Evolutionary conservation across 2,888 invertebrate genomes (phyloP).

Genomic region (Priapulus caudatus): DNA sequence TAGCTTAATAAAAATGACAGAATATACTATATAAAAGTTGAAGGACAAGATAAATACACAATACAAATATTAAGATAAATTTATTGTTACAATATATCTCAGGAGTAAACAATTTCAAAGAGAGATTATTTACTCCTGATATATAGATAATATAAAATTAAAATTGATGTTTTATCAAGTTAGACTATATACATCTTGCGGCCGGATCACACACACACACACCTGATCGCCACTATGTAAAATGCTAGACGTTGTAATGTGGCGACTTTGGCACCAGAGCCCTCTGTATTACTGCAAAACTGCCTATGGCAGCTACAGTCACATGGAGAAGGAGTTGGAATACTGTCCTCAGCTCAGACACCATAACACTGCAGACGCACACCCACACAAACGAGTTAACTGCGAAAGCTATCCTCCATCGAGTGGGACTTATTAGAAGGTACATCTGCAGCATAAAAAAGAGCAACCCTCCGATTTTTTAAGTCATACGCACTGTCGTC

Average conservation of each 20-base stretch:
- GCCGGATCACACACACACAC: neutral
- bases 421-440: neutral
- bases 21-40: too few relatives aligned
- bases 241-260: neutral
- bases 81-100: neutral
- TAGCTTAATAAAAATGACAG: too few relatives aligned
- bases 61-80: constrained; percentile 3
- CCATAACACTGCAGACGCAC: neutral
- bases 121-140: too few relatives aligned
- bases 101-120: neutral
- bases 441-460: neutral
- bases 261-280: neutral
- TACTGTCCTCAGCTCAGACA: neutral
- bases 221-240: neutral
- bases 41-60: too few relatives aligned
- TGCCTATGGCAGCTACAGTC: neutral
- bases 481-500: too few relatives aligned
- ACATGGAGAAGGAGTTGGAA: constrained; percentile 1
- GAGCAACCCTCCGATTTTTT: constrained; percentile 1
- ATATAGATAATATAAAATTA: too few relatives aligned
- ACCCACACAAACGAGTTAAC: neutral
- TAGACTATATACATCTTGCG: too few relatives aligned
- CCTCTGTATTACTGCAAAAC: neutral
- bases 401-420: neutral
- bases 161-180: too few relatives aligned